These are phyloP conservation scores for Psilopsiagon aymara DNA, from an alignment of 2,113 vertebrate genomes.

Conservation along the genomic window DNA sequence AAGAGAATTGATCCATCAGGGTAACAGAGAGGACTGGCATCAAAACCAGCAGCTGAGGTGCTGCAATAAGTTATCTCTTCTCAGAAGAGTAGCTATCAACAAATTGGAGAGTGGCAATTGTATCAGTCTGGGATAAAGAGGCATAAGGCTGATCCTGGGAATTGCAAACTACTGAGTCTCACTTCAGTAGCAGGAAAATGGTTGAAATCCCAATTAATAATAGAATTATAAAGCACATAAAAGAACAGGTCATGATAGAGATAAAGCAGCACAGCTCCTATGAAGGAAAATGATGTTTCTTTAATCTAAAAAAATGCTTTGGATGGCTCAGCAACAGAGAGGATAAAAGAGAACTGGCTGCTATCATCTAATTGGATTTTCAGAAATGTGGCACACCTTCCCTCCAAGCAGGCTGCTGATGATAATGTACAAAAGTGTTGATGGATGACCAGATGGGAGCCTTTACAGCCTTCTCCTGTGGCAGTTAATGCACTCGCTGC, in stretches of 20 bases:
- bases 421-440: conserved; percentile 69
- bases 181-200: conserved; percentile 41
- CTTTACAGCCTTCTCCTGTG: conserved; percentile 68
- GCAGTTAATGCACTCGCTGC: conserved; percentile 66
- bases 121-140: not conserved
- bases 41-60: not conserved
- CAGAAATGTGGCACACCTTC: conserved; percentile 71
- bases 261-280: conserved; percentile 50
- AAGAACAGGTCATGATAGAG: conserved; percentile 59
- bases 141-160: conserved; percentile 16
- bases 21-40: not conserved
- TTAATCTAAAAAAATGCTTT: conserved; percentile 68
- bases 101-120: conserved; percentile 31
- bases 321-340: conserved; percentile 57
- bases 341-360: conserved; percentile 70
- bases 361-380: conserved; percentile 72
- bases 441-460: conserved; percentile 71
- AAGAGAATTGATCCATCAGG: not conserved
- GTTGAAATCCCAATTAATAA: conserved; percentile 71
- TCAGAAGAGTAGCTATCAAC: conserved; percentile 9
- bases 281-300: conserved; percentile 66
- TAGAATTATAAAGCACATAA: conserved; percentile 61
- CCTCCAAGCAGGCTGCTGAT: conserved; percentile 68
- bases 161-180: not conserved
- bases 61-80: not conserved